Evolutionary conservation across 2,888 invertebrate genomes (phyloP).

Genomic region (Cantharis nigra): DNA sequence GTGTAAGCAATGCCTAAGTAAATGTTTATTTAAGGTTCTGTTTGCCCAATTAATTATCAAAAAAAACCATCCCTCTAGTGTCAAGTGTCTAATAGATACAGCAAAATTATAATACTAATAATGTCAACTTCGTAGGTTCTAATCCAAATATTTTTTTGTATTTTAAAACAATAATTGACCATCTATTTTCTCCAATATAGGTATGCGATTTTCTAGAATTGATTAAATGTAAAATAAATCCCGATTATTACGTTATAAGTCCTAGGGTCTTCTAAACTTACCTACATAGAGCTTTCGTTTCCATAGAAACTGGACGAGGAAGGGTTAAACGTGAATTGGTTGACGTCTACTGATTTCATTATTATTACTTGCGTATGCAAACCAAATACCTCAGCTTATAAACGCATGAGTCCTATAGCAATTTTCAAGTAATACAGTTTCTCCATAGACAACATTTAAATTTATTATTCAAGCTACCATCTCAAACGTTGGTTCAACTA

Average conservation of each 20-base stretch:
- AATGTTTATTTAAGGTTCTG: too few relatives aligned
- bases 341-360: slow-evolving; percentile 30
- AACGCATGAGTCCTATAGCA: slow-evolving; percentile 3
- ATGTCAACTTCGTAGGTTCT: too few relatives aligned
- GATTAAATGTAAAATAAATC: slow-evolving; percentile 11
- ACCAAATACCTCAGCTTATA: slow-evolving; percentile 20
- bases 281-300: slow-evolving; percentile 13
- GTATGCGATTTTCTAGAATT: neutral
- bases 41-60: too few relatives aligned
- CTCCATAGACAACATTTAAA: neutral
- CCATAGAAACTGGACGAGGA: slow-evolving; percentile 17
- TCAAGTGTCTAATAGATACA: too few relatives aligned
- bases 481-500: neutral
- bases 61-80: too few relatives aligned
- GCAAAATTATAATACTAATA: too few relatives aligned
- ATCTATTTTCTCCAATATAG: neutral
- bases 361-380: slow-evolving; percentile 28
- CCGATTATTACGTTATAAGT: slow-evolving; percentile 24
- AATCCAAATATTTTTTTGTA: too few relatives aligned
- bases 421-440: neutral
- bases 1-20: too few relatives aligned
- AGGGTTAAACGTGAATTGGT: slow-evolving; percentile 22
- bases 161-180: too few relatives aligned
- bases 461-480: neutral
- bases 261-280: slow-evolving; percentile 14